Percentiles rank a stretch among this genome's conserved stretches.
These are phyloP conservation scores for Torymus tubicola DNA, from an alignment of 2,888 invertebrate genomes.

Conservation along the genomic window DNA sequence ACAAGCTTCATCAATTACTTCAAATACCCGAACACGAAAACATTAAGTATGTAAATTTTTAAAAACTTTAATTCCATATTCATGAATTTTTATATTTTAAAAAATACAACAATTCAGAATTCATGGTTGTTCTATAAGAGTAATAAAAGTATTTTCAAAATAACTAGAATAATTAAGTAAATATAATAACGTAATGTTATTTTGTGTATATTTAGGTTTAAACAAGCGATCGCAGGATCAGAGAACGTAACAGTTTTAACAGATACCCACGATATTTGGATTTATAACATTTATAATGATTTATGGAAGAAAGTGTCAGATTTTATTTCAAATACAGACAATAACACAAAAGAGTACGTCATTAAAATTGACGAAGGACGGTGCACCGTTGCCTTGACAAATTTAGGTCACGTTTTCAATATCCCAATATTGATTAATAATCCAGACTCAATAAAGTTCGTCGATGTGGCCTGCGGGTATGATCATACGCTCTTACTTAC, in stretches of 20 bases:
- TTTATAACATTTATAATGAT: conserved; percentile 67
- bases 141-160: conserved; percentile 8
- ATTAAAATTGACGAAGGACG: conserved; percentile 67
- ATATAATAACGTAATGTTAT: no score
- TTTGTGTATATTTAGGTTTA: conserved; percentile 62
- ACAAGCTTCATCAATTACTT: conserved; percentile 56
- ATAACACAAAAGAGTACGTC: conserved; percentile 63
- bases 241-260: conserved; percentile 67
- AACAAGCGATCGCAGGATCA: conserved; percentile 65
- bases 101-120: no score
- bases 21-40: conserved; percentile 63
- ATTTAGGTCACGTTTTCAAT: conserved; percentile 80
- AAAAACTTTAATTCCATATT: not conserved
- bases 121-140: no score
- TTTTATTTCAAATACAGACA: conserved; percentile 63
- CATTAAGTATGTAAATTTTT: conserved; percentile 46
- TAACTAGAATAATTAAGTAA: not conserved
- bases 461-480: conserved; percentile 85
- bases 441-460: conserved; percentile 78
- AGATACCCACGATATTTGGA: conserved; percentile 67
- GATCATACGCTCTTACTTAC: conserved; percentile 88
- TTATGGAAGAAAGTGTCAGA: conserved; percentile 68
- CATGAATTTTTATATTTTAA: no score
- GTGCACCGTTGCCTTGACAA: conserved; percentile 69
- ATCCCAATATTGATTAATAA: conserved; percentile 81